A percentile compares a stretch with the other conserved stretches of the same genome.
These are phyloP conservation scores for Drosophila subpulchrella DNA, from an alignment of 1,140 invertebrate species.

Conservation along the genomic window DNA sequence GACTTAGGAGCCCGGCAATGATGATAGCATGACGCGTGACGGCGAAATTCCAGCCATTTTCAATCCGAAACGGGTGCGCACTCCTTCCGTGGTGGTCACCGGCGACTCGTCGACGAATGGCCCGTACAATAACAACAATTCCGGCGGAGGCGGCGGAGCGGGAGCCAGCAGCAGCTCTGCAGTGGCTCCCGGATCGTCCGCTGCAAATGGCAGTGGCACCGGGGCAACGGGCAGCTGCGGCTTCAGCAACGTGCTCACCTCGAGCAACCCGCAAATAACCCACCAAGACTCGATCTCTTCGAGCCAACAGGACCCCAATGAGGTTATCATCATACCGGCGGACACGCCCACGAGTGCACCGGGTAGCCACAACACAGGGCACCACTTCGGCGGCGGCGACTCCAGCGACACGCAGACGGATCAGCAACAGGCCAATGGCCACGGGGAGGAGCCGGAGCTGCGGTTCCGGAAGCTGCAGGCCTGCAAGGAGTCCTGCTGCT, in stretches of 20 bases:
- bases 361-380: conserved; percentile 55
- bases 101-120: conserved; percentile 87
- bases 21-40: conserved; percentile 85
- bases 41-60: conserved; percentile 91
- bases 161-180: conserved; percentile 47
- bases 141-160: conserved; percentile 19
- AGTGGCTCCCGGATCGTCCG: conserved; percentile 5
- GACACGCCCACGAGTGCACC: conserved; percentile 68
- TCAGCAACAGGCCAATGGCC: conserved; percentile 60
- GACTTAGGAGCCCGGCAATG: conserved; percentile 32
- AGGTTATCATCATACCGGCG: conserved; percentile 79
- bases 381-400: conserved; percentile 52
- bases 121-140: conserved; percentile 76
- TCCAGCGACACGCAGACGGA: conserved; percentile 62
- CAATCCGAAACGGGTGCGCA: conserved; percentile 89
- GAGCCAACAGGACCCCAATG: conserved; percentile 85
- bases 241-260: conserved; percentile 83
- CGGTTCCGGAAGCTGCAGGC: conserved; percentile 79
- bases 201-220: conserved; percentile 25
- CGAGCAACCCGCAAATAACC: conserved; percentile 84
- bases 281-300: conserved; percentile 87
- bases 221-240: conserved; percentile 58
- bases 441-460: conserved; percentile 63
- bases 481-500: conserved; percentile 89
- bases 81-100: conserved; percentile 90